Evolutionary conservation across 2,888 invertebrate genomes (phyloP).

Genomic region (Epistrophella euchroma): DNA sequence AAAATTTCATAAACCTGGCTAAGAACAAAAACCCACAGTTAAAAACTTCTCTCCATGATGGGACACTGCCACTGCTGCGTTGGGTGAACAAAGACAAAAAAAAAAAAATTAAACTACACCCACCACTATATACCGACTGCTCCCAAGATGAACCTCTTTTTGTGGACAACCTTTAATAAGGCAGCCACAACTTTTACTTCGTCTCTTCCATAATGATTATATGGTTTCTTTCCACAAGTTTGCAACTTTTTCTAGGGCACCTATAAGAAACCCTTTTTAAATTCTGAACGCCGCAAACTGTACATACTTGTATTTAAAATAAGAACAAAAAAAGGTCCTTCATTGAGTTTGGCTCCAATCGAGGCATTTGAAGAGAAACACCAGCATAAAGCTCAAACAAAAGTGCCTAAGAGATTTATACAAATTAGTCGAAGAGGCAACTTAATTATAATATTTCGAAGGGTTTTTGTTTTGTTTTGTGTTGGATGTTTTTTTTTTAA

Average conservation of each 20-base stretch:
- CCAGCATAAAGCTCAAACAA: constrained; percentile 23
- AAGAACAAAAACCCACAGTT: constrained; percentile 10
- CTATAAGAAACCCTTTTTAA: constrained; percentile 17
- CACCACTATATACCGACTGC: not conserved
- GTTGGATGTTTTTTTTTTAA: not conserved
- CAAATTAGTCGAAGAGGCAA: constrained; percentile 68
- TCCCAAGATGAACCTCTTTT: constrained; percentile 2
- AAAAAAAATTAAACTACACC: not conserved
- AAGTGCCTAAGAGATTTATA: constrained; percentile 56
- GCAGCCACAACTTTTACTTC: constrained; percentile 49
- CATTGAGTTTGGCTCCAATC: constrained; percentile 6
- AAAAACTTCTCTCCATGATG: constrained; percentile 16
- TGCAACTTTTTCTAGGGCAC: constrained; percentile 30
- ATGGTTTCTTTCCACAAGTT: constrained; percentile 39
- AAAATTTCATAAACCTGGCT: constrained; percentile 58
- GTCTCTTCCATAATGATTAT: constrained; percentile 16
- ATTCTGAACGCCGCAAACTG: constrained; percentile 50
- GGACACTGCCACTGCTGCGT: not conserved
- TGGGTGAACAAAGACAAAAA: not conserved
- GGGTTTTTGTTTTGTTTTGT: constrained; percentile 44
- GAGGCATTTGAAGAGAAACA: constrained; percentile 29
- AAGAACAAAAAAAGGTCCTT: constrained; percentile 25
- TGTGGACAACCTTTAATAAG: constrained; percentile 39
- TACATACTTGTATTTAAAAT: constrained; percentile 50
- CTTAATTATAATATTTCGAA: constrained; percentile 72